Conservation (phyloP, 2,113 vertebrate species). For the Phoenicopterus ruber region DNA sequence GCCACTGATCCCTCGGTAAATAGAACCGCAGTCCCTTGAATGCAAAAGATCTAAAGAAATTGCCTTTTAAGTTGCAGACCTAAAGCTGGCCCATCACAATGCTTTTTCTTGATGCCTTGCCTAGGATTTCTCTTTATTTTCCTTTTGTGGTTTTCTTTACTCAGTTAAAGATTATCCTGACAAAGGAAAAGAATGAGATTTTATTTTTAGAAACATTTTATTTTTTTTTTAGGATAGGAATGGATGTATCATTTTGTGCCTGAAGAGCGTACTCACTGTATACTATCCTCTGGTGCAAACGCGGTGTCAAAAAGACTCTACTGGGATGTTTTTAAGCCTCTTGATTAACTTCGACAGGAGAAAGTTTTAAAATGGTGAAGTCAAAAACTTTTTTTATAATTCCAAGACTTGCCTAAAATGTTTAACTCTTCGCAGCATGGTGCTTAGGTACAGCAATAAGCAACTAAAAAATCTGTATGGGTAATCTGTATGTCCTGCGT, state of each 20-base stretch:
- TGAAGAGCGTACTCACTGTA: background rate
- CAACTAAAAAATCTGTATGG: background rate
- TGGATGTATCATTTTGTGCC: background rate
- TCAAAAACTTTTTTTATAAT: background rate
- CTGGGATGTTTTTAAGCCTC: background rate
- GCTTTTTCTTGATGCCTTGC: background rate
- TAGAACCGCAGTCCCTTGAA: background rate
- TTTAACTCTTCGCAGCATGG: background rate
- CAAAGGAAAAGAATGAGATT: background rate
- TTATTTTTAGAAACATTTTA: background rate
- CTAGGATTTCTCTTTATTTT: slow-evolving; percentile 20
- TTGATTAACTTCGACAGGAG: background rate
- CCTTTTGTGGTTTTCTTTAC: background rate
- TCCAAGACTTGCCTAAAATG: background rate
- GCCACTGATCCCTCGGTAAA: slow-evolving; percentile 23
- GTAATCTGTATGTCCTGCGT: background rate
- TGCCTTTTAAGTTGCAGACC: slow-evolving; percentile 17
- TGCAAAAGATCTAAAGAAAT: background rate
- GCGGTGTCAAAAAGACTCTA: background rate
- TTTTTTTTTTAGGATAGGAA: background rate
- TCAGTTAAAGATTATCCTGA: slow-evolving; percentile 30
- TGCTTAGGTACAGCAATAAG: background rate
- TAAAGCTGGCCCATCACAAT: slow-evolving; percentile 18
- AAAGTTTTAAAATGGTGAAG: background rate
- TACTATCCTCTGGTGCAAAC: background rate